Evolutionary conservation across 2,888 invertebrate genomes (phyloP).

Genomic region (Brachypalpus laphriformis): DNA sequence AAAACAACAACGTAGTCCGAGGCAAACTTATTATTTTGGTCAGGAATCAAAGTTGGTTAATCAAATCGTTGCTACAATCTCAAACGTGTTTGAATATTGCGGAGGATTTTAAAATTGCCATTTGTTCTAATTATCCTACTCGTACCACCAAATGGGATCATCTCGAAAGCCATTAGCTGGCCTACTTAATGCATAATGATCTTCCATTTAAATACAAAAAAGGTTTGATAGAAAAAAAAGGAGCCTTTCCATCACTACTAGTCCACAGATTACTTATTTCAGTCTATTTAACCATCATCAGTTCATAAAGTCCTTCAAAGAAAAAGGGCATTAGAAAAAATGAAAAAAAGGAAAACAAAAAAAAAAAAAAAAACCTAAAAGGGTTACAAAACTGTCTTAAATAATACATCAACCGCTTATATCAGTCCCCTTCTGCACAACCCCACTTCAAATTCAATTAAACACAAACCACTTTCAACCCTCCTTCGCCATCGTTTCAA

Average conservation of each 20-base stretch:
- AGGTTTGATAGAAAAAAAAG: background rate
- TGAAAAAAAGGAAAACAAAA: too few relatives aligned
- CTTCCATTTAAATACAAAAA: background rate
- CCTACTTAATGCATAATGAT: background rate
- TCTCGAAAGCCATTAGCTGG: background rate
- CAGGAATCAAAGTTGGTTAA: background rate
- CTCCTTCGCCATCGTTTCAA: background rate
- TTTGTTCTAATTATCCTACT: background rate
- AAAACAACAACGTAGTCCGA: background rate
- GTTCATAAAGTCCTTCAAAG: constrained; percentile 18
- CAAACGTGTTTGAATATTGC: background rate
- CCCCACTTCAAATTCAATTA: constrained; percentile 57
- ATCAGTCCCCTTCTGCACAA: background rate
- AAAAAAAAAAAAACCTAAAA: background rate
- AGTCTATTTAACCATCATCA: constrained; percentile 28
- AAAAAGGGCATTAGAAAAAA: background rate
- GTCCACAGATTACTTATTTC: background rate
- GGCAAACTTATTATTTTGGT: background rate
- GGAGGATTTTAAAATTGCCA: background rate
- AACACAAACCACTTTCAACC: constrained; percentile 36
- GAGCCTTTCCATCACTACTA: background rate
- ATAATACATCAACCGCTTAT: constrained; percentile 7
- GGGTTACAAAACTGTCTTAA: constrained; percentile 31
- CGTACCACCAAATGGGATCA: background rate
- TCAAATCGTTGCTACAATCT: background rate